Conservation (phyloP, 2,797 vertebrate species). For the Paguma larvata region DNA sequence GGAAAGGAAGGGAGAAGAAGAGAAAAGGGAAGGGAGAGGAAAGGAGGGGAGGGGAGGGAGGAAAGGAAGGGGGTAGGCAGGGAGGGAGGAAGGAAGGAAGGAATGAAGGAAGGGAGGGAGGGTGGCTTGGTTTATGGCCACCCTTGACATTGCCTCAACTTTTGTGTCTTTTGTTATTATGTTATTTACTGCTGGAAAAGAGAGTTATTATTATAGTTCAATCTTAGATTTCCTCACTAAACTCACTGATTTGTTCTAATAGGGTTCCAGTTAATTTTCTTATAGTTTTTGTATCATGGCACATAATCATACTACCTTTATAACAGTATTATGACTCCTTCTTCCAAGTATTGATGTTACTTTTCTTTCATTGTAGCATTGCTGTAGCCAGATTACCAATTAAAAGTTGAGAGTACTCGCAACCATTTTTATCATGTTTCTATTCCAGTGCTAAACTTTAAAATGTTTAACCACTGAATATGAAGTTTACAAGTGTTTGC, state of each 20-base stretch:
- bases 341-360: not conserved
- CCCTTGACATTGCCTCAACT: not conserved
- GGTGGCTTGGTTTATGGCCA: not conserved
- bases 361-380: not conserved
- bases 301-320: not conserved
- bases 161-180: not conserved
- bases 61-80: no score
- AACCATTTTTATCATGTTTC: not conserved
- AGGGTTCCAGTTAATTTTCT: not conserved
- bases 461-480: not conserved
- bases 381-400: not conserved
- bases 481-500: not conserved
- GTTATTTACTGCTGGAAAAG: not conserved
- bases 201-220: not conserved
- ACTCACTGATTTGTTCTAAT: not conserved
- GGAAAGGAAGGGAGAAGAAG: no score
- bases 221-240: not conserved
- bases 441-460: not conserved
- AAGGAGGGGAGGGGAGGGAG: no score
- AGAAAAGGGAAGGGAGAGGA: rapidly evolving
- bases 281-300: not conserved
- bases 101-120: not conserved
- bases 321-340: constrained; percentile 5
- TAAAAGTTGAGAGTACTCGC: not conserved
- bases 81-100: no score